Base-by-base conservation (phyloP, 2,888 invertebrate species). In the Tuta absoluta region DNA sequence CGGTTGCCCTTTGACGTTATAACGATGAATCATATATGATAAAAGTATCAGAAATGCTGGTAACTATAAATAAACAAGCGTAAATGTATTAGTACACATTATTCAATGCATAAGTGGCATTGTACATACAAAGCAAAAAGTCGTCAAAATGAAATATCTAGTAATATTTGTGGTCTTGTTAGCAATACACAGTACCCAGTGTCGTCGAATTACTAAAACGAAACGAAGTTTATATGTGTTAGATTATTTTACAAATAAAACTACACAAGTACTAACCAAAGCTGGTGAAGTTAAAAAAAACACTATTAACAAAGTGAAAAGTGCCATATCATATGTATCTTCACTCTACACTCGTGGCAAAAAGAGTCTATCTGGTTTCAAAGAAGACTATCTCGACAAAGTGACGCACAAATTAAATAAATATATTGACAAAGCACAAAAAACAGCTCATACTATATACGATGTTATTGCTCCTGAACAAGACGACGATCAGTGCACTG, bases 401-500 rank as follows among this genome's bases (percentile, higher is more conserved):
- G 17, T 21, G 5, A 77, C 78, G 65, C 75, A 76, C 14, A 86
- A 78, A 65, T 87, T 87, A 56, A 77, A 73, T 57, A 70, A 76
- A 3, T 83, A 85, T 49, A 71, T 87, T 0, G 73, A 74, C 1
- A 71, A 75, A 66, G 84, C 88, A 7, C 70, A 82, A 67, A 68
- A 63, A 14, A 73, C 64, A 0, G 74, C 80, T 7, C 74, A 75
- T 11, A 73, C 74, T 41, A 66, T 89, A 19, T 87, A 86, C 66
- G 85, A 87, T 57, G 68, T 74, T 1, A 86, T 89, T 28, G 86
- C 84, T 28, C 86, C 89, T 0, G 68, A 74, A n/a, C 65, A 69
- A 45, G 65, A 74, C 17, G 70, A 76, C 24, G 74, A 78, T 63
- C 67, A 75, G 2, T 89, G 87, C 64, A 59, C 68, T 0, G 78